A percentile compares a stretch with the other conserved stretches of the same genome.
These are phyloP conservation scores for Gisinianus flammeolus DNA, from an alignment of 2,888 invertebrate genomes.

Conservation along the genomic window DNA sequence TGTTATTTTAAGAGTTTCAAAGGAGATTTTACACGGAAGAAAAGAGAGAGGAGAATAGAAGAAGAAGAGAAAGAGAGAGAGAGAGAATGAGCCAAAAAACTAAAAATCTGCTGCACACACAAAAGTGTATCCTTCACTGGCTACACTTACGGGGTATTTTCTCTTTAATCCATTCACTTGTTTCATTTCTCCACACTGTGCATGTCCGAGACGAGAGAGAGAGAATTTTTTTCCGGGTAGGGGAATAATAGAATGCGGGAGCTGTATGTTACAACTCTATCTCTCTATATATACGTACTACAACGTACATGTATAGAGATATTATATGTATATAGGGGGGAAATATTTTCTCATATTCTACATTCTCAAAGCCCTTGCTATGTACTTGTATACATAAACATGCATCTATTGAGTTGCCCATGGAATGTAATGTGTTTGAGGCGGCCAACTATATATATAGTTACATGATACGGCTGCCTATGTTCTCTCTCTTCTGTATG, in stretches of 20 bases:
- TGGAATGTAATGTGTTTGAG: background rate
- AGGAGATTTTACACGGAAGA: too few species aligned
- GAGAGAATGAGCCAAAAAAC: constrained; percentile 15
- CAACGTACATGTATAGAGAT: background rate
- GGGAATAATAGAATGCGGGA: constrained; percentile 44
- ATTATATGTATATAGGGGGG: background rate
- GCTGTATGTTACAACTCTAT: constrained; percentile 16
- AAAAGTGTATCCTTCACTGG: background rate
- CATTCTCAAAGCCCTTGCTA: too few species aligned
- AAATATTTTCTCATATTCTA: too few species aligned
- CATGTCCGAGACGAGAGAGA: constrained; percentile 34
- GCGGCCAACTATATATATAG: too few species aligned
- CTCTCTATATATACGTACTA: background rate
- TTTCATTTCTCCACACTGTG: constrained; percentile 29
- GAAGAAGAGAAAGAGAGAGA: background rate
- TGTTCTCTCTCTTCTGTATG: too few species aligned
- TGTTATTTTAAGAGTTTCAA: too few species aligned
- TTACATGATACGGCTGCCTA: too few species aligned
- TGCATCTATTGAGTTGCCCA: background rate
- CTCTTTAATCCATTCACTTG: constrained; percentile 28
- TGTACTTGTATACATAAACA: background rate
- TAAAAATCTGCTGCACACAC: constrained; percentile 15
- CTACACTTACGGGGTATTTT: constrained; percentile 28
- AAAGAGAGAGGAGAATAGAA: background rate
- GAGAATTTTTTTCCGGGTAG: constrained; percentile 42